phyloP scores from a whole-genome alignment of 2,888 invertebrate genomes.

The Melinaea marsaeus region DNA sequence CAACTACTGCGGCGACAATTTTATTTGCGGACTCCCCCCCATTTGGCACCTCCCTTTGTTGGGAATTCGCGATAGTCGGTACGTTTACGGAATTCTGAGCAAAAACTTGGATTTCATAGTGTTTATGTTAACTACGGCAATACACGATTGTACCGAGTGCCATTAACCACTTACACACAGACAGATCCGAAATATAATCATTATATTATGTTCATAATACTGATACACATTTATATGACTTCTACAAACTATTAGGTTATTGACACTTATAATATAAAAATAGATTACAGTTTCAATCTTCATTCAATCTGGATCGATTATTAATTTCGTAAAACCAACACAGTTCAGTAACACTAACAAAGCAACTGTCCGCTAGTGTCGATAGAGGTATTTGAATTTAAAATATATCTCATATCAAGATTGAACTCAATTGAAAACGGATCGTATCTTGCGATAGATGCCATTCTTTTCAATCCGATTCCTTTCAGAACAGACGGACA shows the following conservation, averaged over 20 bases:
- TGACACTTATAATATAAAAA: no score
- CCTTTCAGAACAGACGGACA: neutral
- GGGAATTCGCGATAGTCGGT: conserved; percentile 37
- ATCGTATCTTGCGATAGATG: conserved; percentile 1
- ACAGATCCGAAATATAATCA: neutral
- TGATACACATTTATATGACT: no score
- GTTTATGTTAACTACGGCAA: conserved; percentile 33
- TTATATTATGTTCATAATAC: no score
- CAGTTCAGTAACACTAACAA: conserved; percentile 12
- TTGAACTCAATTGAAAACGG: conserved; percentile 1
- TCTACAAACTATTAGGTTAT: no score
- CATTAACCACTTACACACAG: conserved; percentile 13
- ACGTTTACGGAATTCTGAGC: conserved; percentile 40
- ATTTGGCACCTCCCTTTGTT: conserved; percentile 51
- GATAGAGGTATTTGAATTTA: conserved; percentile 1
- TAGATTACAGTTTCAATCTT: no score
- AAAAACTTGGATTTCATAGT: conserved; percentile 36
- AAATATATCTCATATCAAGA: neutral
- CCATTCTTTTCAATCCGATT: conserved; percentile 5
- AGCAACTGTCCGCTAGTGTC: neutral
- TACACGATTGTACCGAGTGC: conserved; percentile 28
- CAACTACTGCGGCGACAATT: conserved; percentile 53
- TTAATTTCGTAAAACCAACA: no score
- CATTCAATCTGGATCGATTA: no score
- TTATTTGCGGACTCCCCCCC: conserved; percentile 56